These are phyloP conservation scores for Chaetura pelagica DNA, from an alignment of 2,113 vertebrate genomes.

Conservation along the genomic window DNA sequence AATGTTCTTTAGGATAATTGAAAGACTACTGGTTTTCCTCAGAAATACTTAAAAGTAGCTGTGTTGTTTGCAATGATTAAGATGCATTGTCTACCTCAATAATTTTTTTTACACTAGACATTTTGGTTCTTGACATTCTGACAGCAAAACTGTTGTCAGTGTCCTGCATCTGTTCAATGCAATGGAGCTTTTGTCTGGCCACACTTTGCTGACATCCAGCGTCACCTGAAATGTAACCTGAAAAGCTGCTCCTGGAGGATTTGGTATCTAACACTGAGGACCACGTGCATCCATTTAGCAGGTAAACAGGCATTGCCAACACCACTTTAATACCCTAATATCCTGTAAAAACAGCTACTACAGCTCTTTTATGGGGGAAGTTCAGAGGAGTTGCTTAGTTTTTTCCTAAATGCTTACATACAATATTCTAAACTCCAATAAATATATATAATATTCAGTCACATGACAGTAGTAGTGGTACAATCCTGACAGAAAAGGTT, in stretches of 20 bases:
- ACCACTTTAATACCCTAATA: background rate
- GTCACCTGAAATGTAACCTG: background rate
- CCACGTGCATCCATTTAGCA: background rate
- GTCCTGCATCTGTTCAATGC: background rate
- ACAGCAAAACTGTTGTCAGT: background rate
- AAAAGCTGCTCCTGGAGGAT: background rate
- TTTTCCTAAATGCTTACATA: background rate
- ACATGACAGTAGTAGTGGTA: background rate
- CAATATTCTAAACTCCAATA: background rate
- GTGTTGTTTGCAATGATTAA: background rate
- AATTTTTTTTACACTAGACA: background rate
- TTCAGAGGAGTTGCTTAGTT: background rate
- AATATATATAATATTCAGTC: background rate
- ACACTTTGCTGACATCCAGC: background rate
- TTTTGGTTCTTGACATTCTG: background rate
- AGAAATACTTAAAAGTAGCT: background rate
- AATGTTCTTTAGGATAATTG: background rate
- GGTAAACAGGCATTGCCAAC: background rate
- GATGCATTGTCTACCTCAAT: background rate
- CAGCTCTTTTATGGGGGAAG: background rate
- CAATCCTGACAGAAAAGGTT: background rate
- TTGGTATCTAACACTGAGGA: background rate
- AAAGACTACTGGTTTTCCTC: background rate
- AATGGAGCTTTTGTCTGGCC: background rate
- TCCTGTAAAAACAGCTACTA: background rate